Conservation (phyloP, 2,797 vertebrate genomes). For the Chromobotia macracanthus region DNA sequence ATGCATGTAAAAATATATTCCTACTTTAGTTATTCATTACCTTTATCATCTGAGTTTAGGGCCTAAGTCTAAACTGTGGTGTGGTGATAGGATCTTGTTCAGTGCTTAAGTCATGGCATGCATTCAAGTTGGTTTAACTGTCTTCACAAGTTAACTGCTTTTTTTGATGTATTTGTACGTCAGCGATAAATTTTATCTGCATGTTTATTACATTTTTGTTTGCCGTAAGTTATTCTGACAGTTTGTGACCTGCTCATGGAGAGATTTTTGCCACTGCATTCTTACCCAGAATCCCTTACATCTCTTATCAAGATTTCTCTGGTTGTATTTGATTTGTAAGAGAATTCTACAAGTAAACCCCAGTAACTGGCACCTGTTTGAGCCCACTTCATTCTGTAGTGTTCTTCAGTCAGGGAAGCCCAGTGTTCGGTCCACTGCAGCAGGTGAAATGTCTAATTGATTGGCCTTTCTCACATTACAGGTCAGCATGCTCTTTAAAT, state of each 20-base stretch:
- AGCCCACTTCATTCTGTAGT: slow-evolving; percentile 28
- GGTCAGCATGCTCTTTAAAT: slow-evolving; percentile 61
- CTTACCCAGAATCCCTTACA: neutral
- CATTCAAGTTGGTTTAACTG: neutral
- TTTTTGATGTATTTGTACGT: neutral
- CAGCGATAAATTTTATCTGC: neutral
- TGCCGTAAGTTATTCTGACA: neutral
- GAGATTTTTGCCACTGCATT: neutral
- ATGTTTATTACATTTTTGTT: neutral
- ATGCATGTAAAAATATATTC: neutral
- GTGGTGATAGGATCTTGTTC: neutral
- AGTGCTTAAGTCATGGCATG: neutral
- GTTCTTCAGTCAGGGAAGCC: slow-evolving; percentile 21
- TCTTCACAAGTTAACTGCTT: neutral
- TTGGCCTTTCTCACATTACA: slow-evolving; percentile 60
- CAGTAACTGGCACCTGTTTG: neutral
- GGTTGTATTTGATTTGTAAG: neutral
- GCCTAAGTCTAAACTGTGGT: neutral
- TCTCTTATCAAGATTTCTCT: neutral
- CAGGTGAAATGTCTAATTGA: slow-evolving; percentile 59
- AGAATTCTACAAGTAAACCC: neutral
- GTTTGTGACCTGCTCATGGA: neutral
- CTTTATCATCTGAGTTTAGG: neutral
- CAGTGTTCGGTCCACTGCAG: slow-evolving; percentile 35
- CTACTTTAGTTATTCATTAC: neutral